A percentile compares a stretch with the other conserved stretches of the same genome.
Evolutionary conservation across 1,140 invertebrate genomes (phyloP).

Genomic region (Choristoneura fumiferana): DNA sequence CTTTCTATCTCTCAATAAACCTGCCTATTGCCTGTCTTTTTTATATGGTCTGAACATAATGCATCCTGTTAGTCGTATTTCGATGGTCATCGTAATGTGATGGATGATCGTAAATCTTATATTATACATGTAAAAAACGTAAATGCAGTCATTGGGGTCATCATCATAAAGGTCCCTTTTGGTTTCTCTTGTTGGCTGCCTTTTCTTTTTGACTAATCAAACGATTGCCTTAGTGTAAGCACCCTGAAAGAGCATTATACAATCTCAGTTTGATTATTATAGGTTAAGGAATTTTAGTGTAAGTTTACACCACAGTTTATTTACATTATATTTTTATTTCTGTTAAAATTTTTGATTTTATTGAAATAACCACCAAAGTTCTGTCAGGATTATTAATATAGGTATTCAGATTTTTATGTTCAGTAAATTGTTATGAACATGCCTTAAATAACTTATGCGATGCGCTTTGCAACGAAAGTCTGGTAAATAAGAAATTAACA

Average conservation of each 20-base stretch:
- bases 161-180: too few relatives aligned
- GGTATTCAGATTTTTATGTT: background rate
- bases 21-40: too few relatives aligned
- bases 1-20: too few relatives aligned
- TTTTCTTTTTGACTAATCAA: too few relatives aligned
- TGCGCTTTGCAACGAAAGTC: background rate
- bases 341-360: background rate
- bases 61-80: too few relatives aligned
- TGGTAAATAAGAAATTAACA: background rate
- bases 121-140: too few relatives aligned
- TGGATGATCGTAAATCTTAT: too few relatives aligned
- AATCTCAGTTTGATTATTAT: conserved; percentile 17
- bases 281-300: conserved; percentile 18
- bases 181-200: too few relatives aligned
- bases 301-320: conserved; percentile 4
- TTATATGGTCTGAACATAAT: too few relatives aligned
- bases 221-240: too few relatives aligned
- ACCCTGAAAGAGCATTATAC: background rate
- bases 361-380: conserved; percentile 5
- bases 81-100: too few relatives aligned
- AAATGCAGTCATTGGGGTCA: too few relatives aligned
- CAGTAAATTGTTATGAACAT: conserved; percentile 2
- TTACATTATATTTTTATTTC: conserved; percentile 13
- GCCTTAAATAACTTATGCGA: conserved; percentile 4
- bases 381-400: background rate